Percentiles rank a stretch among this genome's conserved stretches.
Conservation (phyloP, 2,113 vertebrate species). For the Laticauda colubrina region DNA sequence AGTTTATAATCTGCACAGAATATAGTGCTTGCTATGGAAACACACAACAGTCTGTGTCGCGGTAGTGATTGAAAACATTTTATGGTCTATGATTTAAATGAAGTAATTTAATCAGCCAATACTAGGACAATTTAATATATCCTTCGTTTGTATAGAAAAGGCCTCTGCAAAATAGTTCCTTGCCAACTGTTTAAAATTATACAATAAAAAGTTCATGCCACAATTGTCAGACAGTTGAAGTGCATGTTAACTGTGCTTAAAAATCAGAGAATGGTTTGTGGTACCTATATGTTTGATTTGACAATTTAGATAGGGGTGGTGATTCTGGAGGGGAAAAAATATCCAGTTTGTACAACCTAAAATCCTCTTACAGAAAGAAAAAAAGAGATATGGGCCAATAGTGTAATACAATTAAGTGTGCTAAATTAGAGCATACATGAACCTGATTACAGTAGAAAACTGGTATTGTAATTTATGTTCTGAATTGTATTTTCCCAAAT, state of each 20-base stretch:
- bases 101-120: slow-evolving; percentile 9
- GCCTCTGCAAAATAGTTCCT: too few relatives aligned
- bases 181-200: too few relatives aligned
- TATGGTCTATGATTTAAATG: slow-evolving; percentile 19
- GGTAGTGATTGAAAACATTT: slow-evolving; percentile 47
- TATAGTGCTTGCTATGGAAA: slow-evolving; percentile 54
- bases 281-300: too few relatives aligned
- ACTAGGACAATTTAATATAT: background rate
- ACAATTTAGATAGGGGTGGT: too few relatives aligned
- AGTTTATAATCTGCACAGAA: slow-evolving; percentile 28
- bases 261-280: too few relatives aligned
- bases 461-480: background rate
- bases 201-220: too few relatives aligned
- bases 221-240: too few relatives aligned
- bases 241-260: too few relatives aligned
- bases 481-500: background rate
- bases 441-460: background rate
- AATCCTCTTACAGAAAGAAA: too few relatives aligned
- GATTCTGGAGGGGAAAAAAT: too few relatives aligned
- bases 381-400: background rate
- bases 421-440: background rate
- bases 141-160: too few relatives aligned
- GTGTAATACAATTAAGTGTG: background rate
- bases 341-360: too few relatives aligned
- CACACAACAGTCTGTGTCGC: slow-evolving; percentile 12